A percentile compares a stretch with the other conserved stretches of the same genome.
Evolutionary conservation across 2,888 invertebrate genomes (phyloP).

Genomic region (Molanna angustata): DNA sequence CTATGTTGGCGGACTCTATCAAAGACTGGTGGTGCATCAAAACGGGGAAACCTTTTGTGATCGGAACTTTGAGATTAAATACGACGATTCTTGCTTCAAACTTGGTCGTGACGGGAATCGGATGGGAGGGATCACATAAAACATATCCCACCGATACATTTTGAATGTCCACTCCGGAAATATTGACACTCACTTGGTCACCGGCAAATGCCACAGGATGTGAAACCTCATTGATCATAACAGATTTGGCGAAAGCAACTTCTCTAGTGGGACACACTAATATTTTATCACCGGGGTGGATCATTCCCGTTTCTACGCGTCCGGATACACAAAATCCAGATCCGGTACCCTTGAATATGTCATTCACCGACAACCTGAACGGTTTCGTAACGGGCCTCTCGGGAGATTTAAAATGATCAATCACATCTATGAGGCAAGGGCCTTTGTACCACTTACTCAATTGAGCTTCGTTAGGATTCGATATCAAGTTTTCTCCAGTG

Average conservation of each 20-base stretch:
- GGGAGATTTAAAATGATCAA: conserved; percentile 85
- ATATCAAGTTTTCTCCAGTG: conserved; percentile 88
- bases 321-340: conserved; percentile 91
- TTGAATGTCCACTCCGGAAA: conserved; percentile 81
- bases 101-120: conserved; percentile 75
- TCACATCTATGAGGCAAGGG: conserved; percentile 78
- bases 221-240: conserved; percentile 69
- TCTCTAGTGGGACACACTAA: conserved; percentile 84
- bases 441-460: conserved; percentile 79
- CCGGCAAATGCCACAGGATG: conserved; percentile 85
- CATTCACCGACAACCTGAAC: conserved; percentile 87
- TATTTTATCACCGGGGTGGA: conserved; percentile 84
- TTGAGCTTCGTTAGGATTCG: conserved; percentile 61
- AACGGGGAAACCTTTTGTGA: conserved; percentile 86
- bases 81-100: conserved; percentile 91
- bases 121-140: conserved; percentile 76
- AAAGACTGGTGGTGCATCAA: conserved; percentile 91
- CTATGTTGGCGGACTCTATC: conserved; percentile 85
- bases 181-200: conserved; percentile 81
- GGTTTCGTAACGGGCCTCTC: conserved; percentile 85
- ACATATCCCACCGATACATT: conserved; percentile 85
- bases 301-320: conserved; percentile 85
- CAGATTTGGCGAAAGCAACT: conserved; percentile 75
- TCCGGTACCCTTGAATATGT: conserved; percentile 85
- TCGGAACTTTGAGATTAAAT: conserved; percentile 89